Conservation (phyloP, 2,797 vertebrate species). For the Cirrhinus molitorella region DNA sequence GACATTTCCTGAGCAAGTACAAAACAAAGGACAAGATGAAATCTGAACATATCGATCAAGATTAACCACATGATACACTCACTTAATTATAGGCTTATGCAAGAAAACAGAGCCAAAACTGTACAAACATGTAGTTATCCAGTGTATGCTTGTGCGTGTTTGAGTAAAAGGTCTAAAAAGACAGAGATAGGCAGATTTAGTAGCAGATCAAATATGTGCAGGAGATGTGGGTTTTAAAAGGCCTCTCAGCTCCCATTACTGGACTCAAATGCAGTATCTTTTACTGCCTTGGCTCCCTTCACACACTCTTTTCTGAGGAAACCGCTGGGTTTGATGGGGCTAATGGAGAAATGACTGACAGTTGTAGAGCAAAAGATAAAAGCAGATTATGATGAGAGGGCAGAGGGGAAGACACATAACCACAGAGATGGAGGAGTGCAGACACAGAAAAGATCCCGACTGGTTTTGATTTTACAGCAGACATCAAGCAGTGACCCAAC, state of each 20-base stretch:
- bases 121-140: background rate
- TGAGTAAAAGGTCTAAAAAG: constrained; percentile 11
- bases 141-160: background rate
- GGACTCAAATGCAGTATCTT: constrained; percentile 37
- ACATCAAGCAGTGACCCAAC: background rate
- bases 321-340: constrained; percentile 22
- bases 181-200: constrained; percentile 5
- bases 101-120: background rate
- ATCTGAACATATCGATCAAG: background rate
- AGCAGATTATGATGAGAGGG: constrained; percentile 20
- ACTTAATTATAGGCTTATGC: background rate
- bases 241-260: constrained; percentile 53
- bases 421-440: background rate
- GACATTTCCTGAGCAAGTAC: background rate
- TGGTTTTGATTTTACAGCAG: background rate
- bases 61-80: background rate
- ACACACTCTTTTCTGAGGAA: background rate
- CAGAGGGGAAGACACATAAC: background rate
- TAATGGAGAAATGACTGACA: constrained; percentile 37
- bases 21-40: background rate
- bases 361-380: constrained; percentile 1
- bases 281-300: constrained; percentile 46
- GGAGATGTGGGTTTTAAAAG: constrained; percentile 37
- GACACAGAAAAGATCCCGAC: background rate
- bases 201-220: constrained; percentile 31